Evolutionary conservation across 2,888 invertebrate genomes (phyloP).

Genomic region (Catocala fraxini): DNA sequence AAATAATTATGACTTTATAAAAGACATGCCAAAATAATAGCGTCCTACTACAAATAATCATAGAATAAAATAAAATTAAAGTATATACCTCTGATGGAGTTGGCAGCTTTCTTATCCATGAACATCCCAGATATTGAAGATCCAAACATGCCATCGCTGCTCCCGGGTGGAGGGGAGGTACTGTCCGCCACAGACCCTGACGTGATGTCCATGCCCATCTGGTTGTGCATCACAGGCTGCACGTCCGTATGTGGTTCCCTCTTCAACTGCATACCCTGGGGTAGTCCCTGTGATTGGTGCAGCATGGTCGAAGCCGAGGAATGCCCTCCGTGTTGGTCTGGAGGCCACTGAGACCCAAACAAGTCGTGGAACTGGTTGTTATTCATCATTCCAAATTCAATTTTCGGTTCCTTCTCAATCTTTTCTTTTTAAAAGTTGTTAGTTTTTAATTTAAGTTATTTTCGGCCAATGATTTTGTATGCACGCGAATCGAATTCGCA

Average conservation of each 20-base stretch:
- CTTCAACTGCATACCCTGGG: conserved; percentile 76
- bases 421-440: conserved; percentile 35
- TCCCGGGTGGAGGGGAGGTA: conserved; percentile 88
- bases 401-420: conserved; percentile 50
- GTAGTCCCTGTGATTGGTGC: conserved; percentile 69
- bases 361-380: conserved; percentile 83
- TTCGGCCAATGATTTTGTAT: conserved; percentile 69
- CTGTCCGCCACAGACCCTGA: conserved; percentile 87
- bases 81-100: conserved; percentile 89
- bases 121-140: conserved; percentile 82
- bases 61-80: conserved; percentile 19
- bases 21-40: too few relatives aligned
- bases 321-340: conserved; percentile 82
- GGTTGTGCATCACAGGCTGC: conserved; percentile 70
- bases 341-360: conserved; percentile 86
- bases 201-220: conserved; percentile 77
- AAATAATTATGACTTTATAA: neutral
- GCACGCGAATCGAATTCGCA: conserved; percentile 80
- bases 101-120: conserved; percentile 89
- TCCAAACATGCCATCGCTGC: conserved; percentile 80
- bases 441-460: conserved; percentile 64
- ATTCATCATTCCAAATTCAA: conserved; percentile 72
- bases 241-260: conserved; percentile 75
- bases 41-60: neutral
- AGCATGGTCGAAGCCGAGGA: conserved; percentile 82